Evolutionary conservation across 2,113 vertebrate genomes (phyloP).

Genomic region (Edolisoma coerulescens): DNA sequence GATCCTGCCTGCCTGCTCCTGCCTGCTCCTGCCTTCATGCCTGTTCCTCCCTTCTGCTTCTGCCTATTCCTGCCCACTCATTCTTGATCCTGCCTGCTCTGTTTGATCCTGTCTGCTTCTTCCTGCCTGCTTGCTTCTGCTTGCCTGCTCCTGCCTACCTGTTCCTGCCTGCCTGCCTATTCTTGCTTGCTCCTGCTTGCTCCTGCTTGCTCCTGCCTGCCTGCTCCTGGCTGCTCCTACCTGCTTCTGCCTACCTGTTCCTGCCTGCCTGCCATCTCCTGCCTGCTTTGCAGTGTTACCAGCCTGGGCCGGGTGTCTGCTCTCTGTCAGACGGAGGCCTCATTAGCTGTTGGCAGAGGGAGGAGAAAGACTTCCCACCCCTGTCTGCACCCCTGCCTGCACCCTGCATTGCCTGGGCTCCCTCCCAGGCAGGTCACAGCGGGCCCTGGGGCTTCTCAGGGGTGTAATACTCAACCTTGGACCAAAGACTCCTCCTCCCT

Average conservation of each 20-base stretch:
- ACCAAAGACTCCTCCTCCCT: neutral
- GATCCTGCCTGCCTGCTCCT: neutral
- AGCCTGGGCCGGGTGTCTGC: neutral
- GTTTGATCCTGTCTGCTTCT: neutral
- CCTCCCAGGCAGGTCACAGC: neutral
- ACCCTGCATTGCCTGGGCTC: neutral
- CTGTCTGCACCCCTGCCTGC: neutral
- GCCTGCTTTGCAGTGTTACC: neutral
- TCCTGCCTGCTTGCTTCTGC: neutral
- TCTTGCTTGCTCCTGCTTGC: neutral
- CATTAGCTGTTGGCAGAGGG: neutral
- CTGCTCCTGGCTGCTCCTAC: neutral
- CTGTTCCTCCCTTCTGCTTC: neutral
- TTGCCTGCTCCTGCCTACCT: neutral
- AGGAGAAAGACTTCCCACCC: neutral
- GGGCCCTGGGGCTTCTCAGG: neutral
- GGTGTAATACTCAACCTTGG: rapidly evolving
- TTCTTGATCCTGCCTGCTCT: neutral
- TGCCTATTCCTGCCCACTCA: too few relatives aligned
- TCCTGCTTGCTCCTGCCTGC: neutral
- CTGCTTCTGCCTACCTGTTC: neutral
- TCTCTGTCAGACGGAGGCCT: neutral
- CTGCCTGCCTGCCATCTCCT: neutral
- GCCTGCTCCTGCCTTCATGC: neutral
- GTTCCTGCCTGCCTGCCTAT: neutral